Percentiles rank a stretch among this genome's conserved stretches.
These are phyloP conservation scores for Ailuropoda melanoleuca DNA, from an alignment of 2,113 vertebrate genomes.

Conservation along the genomic window DNA sequence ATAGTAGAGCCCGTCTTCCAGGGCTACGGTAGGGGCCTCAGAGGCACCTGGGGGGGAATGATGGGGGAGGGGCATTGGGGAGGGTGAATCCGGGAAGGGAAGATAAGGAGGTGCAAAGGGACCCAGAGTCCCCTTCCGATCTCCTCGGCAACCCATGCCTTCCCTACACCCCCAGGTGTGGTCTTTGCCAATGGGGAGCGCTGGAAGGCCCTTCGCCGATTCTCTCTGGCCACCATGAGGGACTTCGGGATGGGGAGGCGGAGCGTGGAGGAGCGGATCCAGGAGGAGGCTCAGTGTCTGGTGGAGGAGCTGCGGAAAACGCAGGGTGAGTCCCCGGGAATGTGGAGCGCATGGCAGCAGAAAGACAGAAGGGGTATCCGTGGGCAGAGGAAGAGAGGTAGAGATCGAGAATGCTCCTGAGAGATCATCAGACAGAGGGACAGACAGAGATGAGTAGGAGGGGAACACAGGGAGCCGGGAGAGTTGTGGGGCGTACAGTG, in stretches of 20 bases:
- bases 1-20: neutral
- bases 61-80: neutral
- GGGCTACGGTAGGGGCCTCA: conserved; percentile 60
- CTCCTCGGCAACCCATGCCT: neutral
- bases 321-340: conserved; percentile 74
- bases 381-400: neutral
- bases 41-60: neutral
- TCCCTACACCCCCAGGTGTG: conserved; percentile 35
- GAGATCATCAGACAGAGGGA: neutral
- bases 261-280: conserved; percentile 80
- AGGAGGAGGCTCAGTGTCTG: conserved; percentile 81
- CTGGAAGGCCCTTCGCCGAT: conserved; percentile 81
- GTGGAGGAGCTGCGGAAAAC: conserved; percentile 73
- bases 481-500: rapidly evolving
- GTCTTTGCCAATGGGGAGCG: conserved; percentile 74
- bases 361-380: rapidly evolving
- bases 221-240: conserved; percentile 81
- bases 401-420: neutral
- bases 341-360: rapidly evolving
- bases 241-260: conserved; percentile 85
- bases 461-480: neutral
- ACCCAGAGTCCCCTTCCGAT: neutral
- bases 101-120: neutral
- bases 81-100: neutral
- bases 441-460: neutral